Conservation (phyloP, 1,140 invertebrate species). For the Lepeophtheirus salmonis region DNA sequence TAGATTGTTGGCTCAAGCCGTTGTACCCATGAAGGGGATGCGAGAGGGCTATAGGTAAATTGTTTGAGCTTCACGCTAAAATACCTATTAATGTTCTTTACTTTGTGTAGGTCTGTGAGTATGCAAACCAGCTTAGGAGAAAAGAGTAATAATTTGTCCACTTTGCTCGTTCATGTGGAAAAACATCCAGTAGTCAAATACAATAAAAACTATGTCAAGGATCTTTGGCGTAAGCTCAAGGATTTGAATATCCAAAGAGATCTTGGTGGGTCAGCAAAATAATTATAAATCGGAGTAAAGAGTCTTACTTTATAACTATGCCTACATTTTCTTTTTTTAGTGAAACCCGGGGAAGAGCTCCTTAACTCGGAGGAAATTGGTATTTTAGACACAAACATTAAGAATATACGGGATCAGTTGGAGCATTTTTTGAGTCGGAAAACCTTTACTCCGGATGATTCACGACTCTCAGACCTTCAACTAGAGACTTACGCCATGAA, state of each 20-base stretch:
- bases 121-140: neutral
- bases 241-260: neutral
- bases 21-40: neutral
- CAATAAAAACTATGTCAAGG: neutral
- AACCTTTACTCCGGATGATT: no score
- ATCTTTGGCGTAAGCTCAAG: neutral
- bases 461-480: no score
- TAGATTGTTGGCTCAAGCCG: neutral
- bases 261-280: no score
- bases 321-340: no score
- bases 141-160: neutral
- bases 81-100: neutral
- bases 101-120: constrained; percentile 3
- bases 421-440: no score
- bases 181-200: neutral
- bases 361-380: no score
- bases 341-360: no score
- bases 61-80: neutral
- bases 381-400: no score
- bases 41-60: constrained; percentile 10
- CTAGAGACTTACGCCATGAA: no score
- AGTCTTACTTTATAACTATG: no score
- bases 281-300: no score
- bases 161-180: constrained; percentile 8
- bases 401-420: no score